Percentiles rank a stretch among this genome's conserved stretches.
phyloP scores from a whole-genome alignment of 2,888 invertebrate genomes.

The Heliconius ethilla region DNA sequence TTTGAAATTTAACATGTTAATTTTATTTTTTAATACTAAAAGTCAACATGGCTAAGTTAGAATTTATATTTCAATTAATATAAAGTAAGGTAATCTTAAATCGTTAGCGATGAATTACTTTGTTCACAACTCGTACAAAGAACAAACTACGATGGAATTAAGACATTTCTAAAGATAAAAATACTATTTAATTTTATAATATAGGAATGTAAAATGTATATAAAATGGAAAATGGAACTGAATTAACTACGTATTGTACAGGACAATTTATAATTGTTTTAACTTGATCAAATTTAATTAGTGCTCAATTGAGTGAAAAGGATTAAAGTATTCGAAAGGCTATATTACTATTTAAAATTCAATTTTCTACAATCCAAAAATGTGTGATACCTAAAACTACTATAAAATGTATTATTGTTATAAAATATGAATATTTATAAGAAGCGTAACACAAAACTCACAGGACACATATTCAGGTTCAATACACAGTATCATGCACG shows the following conservation, averaged over 20 bases:
- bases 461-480: slow-evolving; percentile 81
- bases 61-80: slow-evolving; percentile 21
- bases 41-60: neutral
- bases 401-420: slow-evolving; percentile 49
- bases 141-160: neutral
- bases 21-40: slow-evolving; percentile 13
- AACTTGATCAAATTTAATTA: slow-evolving; percentile 16
- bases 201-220: slow-evolving; percentile 5
- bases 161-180: slow-evolving; percentile 7
- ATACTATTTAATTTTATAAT: neutral
- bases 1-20: neutral
- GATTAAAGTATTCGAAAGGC: slow-evolving; percentile 14
- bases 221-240: neutral
- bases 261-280: slow-evolving; percentile 16
- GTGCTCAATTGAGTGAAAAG: slow-evolving; percentile 20
- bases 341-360: slow-evolving; percentile 14
- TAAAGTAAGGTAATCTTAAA: neutral
- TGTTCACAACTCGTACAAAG: slow-evolving; percentile 3
- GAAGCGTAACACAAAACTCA: slow-evolving; percentile 83
- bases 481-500: slow-evolving; percentile 59
- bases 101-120: neutral
- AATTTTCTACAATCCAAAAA: slow-evolving; percentile 35
- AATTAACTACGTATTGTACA: slow-evolving; percentile 3
- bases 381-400: slow-evolving; percentile 44
- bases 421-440: slow-evolving; percentile 55